These are phyloP conservation scores for Pelvicachromis taeniatus DNA, from an alignment of 2,113 vertebrate genomes.

Conservation along the genomic window DNA sequence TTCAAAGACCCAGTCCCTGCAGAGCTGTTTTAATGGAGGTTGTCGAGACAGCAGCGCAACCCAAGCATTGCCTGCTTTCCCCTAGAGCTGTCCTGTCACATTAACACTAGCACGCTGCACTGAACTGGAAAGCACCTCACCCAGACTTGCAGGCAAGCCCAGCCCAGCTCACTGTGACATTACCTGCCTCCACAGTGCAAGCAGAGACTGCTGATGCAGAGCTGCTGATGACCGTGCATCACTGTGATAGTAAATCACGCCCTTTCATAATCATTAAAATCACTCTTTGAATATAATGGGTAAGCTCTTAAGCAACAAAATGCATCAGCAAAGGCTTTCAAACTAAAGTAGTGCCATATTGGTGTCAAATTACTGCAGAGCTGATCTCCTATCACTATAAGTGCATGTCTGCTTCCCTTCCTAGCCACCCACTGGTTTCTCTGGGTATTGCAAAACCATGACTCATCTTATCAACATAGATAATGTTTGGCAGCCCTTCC, in stretches of 20 bases:
- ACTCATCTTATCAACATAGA: conserved; percentile 31
- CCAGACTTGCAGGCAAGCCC: conserved; percentile 3
- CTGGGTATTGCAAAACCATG: conserved; percentile 8
- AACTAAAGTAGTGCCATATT: neutral
- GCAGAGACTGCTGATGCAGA: neutral
- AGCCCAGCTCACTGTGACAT: neutral
- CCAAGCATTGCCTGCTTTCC: conserved; percentile 41
- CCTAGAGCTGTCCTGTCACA: conserved; percentile 65
- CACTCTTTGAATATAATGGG: neutral
- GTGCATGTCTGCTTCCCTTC: neutral
- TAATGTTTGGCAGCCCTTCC: neutral
- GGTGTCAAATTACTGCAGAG: neutral
- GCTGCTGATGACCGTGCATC: neutral
- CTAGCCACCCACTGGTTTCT: conserved; percentile 33
- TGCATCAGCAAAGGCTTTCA: neutral
- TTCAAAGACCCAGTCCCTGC: conserved; percentile 42
- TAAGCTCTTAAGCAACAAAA: neutral
- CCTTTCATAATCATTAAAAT: neutral
- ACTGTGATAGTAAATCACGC: neutral
- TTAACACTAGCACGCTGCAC: conserved; percentile 54
- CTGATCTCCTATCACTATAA: neutral
- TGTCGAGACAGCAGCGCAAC: conserved; percentile 58
- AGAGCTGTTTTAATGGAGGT: conserved; percentile 34
- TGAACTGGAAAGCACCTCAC: conserved; percentile 47
- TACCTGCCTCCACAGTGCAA: neutral